These are phyloP conservation scores for Dallia pectoralis DNA, from an alignment of 2,797 vertebrate genomes.

Conservation along the genomic window DNA sequence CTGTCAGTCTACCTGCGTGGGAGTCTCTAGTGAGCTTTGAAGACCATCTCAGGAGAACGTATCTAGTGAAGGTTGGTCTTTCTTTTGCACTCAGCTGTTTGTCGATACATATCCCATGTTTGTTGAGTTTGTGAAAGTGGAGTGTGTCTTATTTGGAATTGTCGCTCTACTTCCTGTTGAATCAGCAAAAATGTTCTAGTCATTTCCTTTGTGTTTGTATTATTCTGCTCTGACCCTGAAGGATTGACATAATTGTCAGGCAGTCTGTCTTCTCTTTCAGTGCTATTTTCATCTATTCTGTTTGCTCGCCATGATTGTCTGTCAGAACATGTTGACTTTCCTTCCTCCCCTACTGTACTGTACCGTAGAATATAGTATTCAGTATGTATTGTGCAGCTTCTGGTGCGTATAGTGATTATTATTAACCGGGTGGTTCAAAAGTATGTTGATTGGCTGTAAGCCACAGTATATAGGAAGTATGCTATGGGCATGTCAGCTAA, in stretches of 20 bases:
- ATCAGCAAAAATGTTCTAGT: slow-evolving; percentile 13
- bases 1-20: slow-evolving; percentile 20
- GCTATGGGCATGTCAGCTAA: no score
- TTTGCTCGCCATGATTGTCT: slow-evolving; percentile 34
- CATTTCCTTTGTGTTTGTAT: background rate
- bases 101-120: background rate
- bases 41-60: background rate
- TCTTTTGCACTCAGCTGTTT: slow-evolving; percentile 15
- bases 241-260: slow-evolving; percentile 5
- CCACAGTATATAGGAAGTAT: no score
- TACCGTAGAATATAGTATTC: slow-evolving; percentile 50
- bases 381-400: slow-evolving; percentile 8
- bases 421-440: no score
- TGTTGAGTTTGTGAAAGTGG: background rate
- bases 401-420: slow-evolving; percentile 28
- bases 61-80: slow-evolving; percentile 46
- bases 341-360: slow-evolving; percentile 5
- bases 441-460: no score
- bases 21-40: slow-evolving; percentile 14
- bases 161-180: background rate
- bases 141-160: background rate
- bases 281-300: slow-evolving; percentile 28
- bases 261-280: slow-evolving; percentile 38
- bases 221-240: slow-evolving; percentile 9
- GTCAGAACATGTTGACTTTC: slow-evolving; percentile 17